Evolutionary conservation across 2,797 vertebrate species (phyloP).

Genomic region (Brachyrhaphis roseni): DNA sequence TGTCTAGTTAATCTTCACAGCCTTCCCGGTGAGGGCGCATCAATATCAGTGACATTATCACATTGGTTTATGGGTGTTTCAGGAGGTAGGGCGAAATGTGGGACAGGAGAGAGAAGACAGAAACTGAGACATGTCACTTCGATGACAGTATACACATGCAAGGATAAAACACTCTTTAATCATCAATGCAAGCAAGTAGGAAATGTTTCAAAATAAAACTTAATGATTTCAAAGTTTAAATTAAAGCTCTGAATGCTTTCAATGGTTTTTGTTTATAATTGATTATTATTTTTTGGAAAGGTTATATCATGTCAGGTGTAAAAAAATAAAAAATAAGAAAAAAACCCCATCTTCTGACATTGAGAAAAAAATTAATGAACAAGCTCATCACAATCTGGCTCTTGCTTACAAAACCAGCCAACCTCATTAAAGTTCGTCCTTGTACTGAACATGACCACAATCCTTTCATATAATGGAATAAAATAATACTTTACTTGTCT

Average conservation of each 20-base stretch:
- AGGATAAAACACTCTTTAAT: background rate
- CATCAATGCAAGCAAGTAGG: background rate
- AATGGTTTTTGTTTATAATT: background rate
- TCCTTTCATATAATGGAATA: background rate
- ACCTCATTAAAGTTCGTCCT: background rate
- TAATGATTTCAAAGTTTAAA: background rate
- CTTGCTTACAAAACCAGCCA: background rate
- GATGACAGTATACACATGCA: background rate
- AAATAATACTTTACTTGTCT: background rate
- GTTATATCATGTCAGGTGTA: background rate
- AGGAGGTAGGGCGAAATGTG: slow-evolving; percentile 8
- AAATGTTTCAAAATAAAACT: background rate
- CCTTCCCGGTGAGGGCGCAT: slow-evolving; percentile 34
- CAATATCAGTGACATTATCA: slow-evolving; percentile 40
- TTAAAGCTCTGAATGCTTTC: background rate
- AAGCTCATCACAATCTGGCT: background rate
- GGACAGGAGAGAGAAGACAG: background rate
- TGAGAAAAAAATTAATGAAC: background rate
- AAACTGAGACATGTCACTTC: background rate
- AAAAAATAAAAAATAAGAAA: background rate
- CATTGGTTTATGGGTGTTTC: slow-evolving; percentile 21
- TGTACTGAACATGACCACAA: background rate
- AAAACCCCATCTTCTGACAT: background rate
- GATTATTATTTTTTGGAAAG: background rate
- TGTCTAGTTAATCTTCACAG: slow-evolving; percentile 24